Evolutionary conservation across 2,797 vertebrate species (phyloP), one percentile per base, ranked within the genome.

Genomic region (Tarsius wallacei): DNA sequence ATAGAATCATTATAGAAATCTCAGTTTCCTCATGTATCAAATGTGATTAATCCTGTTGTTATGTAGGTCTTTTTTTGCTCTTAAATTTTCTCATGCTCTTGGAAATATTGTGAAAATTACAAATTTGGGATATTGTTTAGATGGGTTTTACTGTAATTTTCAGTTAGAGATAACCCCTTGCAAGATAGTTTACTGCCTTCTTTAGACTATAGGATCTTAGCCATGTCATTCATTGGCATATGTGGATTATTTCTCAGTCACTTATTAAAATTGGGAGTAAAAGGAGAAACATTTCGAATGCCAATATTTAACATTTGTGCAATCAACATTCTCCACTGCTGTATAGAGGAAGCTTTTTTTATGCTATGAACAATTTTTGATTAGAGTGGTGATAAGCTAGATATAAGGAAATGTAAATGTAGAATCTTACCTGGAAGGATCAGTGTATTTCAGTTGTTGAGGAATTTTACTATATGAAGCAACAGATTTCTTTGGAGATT

Each of bases 401-500:
- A 33, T 71, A n/a, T 10, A 84, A 96, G 53, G 53, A 87, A 61
- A 10, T 76, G 5, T 36, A 82, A 96, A 71, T 16, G 66, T 71
- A 83, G 49, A 53, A 14, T 95, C 15, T 61, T 91, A 83, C 21
- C 73, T 96, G 21, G 51, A 96, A 94, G 73, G 42, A 82, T 26
- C 24, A 85, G 1, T 42, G 4, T 59, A 36, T 87, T 90, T 95
- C 1, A 66, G 47, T 89, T 94, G 22, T 66, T 86, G 42, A 87
- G 80, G 47, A 61, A 82, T 80, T 96, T 94, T 80, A 59, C n/a
- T 93, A 2, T 73, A 19, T 55, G n/a, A 87, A 96, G 12, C 17
- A 66, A 24, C 9, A 51, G 31, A 94, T 83, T 92, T 22, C 49
- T 92, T 88, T 97, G 88, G 74, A 95, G 77, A 90, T 88, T 93